Base-by-base conservation (phyloP, 2,113 vertebrate genomes). In the Aviceda subcristata region DNA sequence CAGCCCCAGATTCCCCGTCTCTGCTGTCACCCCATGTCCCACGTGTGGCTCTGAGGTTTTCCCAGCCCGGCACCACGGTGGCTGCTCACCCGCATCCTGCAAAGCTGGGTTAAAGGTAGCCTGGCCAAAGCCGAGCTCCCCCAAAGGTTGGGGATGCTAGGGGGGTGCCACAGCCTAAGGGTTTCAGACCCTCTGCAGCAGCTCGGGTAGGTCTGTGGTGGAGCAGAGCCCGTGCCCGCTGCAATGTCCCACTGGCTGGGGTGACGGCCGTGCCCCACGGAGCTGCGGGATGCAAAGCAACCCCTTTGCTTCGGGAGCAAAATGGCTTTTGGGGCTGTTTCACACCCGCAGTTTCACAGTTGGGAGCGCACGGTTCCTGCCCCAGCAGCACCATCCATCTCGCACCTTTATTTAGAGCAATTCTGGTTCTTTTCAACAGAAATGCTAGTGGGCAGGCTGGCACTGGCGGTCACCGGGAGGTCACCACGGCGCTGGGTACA, bases 1-100 rank as follows among this genome's bases (percentile, higher is more conserved):
- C 41, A 46, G 15, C 15, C 32, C 16, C 0, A 0, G 16, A 0
- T 10, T 4, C 46, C 11, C 11, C 3, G 39, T 8, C n/a, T n/a
- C 67, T 32, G 81, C 64, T 15, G 5, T 26, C 77, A 26, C 55
- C 20, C n/a, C 15, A 0, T 10, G 45, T 36, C 43, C 72, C 38
- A 8, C 4, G 5, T 10, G 41, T 34, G 8, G 80, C 67, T 60
- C 67, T 6, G 34, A 32, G 34, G 39, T 36, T 36, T 36, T 22
- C 30, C 59, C 73, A 48, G 59, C 75, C 43, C 8, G 1, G 26
- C 24, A 3, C 26, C 56, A 2, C 3, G 6, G 63, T 5, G 15
- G 73, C 34, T 6, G 55, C 56, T 76, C 73, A 6, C 43, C 26
- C 43, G 4, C 14, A 20, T 30, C n/a, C 56, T 23, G 19, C 57